Percentiles rank a stretch among this genome's conserved stretches.
Evolutionary conservation across 2,113 vertebrate species (phyloP).

Genomic region (Labrus mixtus): DNA sequence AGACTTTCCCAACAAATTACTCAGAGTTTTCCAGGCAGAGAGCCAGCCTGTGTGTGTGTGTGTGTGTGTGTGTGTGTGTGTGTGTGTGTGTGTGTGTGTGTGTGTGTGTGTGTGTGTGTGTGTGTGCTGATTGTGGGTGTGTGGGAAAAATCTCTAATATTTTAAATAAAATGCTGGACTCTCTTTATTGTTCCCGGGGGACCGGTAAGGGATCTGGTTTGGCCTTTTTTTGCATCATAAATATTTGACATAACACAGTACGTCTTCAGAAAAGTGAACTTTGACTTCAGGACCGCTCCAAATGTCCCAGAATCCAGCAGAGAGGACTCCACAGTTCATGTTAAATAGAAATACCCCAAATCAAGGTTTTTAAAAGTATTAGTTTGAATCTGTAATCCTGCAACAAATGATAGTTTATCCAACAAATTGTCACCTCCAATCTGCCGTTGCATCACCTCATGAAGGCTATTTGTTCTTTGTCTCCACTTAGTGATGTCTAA

Average conservation of each 20-base stretch:
- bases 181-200: constrained; percentile 26
- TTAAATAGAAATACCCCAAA: too few relatives aligned
- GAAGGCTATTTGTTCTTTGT: too few relatives aligned
- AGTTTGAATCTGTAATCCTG: too few relatives aligned
- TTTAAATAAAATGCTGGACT: constrained; percentile 34
- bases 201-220: constrained; percentile 12
- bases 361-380: too few relatives aligned
- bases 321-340: too few relatives aligned
- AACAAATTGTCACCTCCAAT: too few relatives aligned
- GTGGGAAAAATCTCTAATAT: constrained; percentile 65
- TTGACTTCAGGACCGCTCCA: not conserved
- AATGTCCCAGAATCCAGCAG: not conserved
- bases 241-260: constrained; percentile 5
- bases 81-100: constrained; percentile 63
- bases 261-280: not conserved
- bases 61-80: constrained; percentile 67
- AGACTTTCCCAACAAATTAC: constrained; percentile 67
- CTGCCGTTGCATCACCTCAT: too few relatives aligned
- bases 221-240: constrained; percentile 3
- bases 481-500: too few relatives aligned
- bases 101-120: constrained; percentile 64
- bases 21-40: constrained; percentile 74
- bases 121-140: constrained; percentile 47
- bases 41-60: constrained; percentile 61
- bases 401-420: too few relatives aligned